These are phyloP conservation scores for Catharus minimus DNA, from an alignment of 2,113 vertebrate species.

Conservation along the genomic window DNA sequence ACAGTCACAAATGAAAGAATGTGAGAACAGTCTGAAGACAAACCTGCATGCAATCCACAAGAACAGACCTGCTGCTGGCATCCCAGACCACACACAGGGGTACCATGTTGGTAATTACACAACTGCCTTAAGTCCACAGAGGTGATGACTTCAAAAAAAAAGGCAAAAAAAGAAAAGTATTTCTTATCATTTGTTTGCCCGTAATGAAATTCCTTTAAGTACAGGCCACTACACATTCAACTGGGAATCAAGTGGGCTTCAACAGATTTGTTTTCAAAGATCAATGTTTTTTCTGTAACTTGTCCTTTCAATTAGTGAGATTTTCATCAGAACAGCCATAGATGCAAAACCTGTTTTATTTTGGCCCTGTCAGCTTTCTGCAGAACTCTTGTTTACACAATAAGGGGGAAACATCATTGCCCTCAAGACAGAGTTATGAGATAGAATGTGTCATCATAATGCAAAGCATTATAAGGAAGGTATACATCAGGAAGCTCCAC, in stretches of 20 bases:
- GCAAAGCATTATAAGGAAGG: not conserved
- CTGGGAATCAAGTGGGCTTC: not conserved
- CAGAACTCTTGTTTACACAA: not conserved
- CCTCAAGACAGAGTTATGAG: not conserved
- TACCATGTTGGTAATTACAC: not conserved
- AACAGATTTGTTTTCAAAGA: not conserved
- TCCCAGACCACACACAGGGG: not conserved
- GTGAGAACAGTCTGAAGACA: not conserved
- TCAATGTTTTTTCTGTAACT: not conserved
- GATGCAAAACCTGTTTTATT: constrained; percentile 23
- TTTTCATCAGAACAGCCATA: not conserved
- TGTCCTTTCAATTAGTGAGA: constrained; percentile 2
- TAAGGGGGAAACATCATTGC: not conserved
- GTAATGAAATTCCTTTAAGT: not conserved
- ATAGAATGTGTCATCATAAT: no score
- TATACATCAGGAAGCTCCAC: not conserved
- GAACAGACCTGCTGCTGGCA: not conserved
- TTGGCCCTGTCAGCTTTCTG: not conserved
- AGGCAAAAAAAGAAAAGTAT: not conserved
- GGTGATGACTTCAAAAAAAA: not conserved
- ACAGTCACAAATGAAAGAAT: not conserved
- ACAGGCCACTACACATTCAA: not conserved
- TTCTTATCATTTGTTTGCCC: not conserved
- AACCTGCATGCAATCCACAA: not conserved
- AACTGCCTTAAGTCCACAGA: not conserved